Evolutionary conservation across 2,113 vertebrate genomes (phyloP).

Genomic region (Okapia johnstoni): DNA sequence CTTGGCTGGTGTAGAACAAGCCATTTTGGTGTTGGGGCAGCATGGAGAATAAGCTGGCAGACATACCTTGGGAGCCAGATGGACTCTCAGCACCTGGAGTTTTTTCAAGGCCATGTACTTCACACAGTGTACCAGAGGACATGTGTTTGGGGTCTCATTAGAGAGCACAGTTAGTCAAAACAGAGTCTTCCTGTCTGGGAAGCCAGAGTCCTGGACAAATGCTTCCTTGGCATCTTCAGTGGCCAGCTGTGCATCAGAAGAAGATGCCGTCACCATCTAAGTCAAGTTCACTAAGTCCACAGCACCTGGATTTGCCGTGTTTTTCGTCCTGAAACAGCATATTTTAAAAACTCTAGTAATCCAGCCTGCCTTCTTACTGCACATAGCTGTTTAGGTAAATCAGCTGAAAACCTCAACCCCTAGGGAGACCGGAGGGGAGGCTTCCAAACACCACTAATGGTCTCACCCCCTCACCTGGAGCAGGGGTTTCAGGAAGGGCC

Average conservation of each 20-base stretch:
- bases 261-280: neutral
- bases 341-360: neutral
- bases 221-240: neutral
- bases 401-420: neutral
- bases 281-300: neutral
- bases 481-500: neutral
- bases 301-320: slow-evolving; percentile 15
- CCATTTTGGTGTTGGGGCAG: too few species aligned
- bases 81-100: neutral
- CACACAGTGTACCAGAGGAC: neutral
- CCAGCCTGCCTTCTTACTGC: neutral
- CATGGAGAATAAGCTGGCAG: neutral
- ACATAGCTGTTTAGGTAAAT: neutral
- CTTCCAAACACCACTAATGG: neutral
- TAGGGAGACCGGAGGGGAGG: neutral
- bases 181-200: neutral
- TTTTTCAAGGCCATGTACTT: neutral
- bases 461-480: slow-evolving; percentile 5
- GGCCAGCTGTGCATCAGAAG: neutral
- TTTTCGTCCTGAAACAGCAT: slow-evolving; percentile 34
- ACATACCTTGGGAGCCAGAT: neutral
- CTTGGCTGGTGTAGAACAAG: neutral
- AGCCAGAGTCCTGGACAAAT: neutral
- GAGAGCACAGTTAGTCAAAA: neutral
- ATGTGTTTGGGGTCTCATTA: neutral